These are phyloP conservation scores for Zaprionus obscuricornis DNA, from an alignment of 2,888 invertebrate species.

Conservation along the genomic window DNA sequence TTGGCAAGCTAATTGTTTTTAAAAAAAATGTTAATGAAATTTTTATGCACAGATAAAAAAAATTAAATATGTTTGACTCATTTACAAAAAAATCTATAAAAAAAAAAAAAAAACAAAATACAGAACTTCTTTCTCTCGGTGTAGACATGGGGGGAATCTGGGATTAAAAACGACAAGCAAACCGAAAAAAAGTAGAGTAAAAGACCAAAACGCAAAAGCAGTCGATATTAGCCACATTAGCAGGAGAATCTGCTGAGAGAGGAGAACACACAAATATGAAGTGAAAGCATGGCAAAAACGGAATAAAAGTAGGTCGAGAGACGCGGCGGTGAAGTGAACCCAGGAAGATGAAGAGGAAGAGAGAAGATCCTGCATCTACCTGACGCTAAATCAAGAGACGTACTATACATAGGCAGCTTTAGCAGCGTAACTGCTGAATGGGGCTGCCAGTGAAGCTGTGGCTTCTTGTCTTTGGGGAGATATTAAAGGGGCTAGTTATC, in stretches of 20 bases:
- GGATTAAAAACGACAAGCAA: slow-evolving; percentile 24
- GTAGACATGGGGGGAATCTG: no score
- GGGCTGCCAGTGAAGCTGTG: background rate
- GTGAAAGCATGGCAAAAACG: slow-evolving; percentile 49
- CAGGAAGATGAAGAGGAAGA: slow-evolving; percentile 7
- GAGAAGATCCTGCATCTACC: background rate
- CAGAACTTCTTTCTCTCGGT: no score
- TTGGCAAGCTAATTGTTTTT: no score
- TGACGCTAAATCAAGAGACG: slow-evolving; percentile 43
- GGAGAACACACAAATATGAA: slow-evolving; percentile 35
- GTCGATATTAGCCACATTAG: slow-evolving; percentile 32
- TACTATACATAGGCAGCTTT: no score
- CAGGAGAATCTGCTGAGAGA: no score
- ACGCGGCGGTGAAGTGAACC: no score
- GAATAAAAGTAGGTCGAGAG: slow-evolving; percentile 59
- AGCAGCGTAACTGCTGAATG: slow-evolving; percentile 5
- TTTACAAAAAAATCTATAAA: no score
- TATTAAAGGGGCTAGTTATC: background rate
- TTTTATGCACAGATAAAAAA: no score
- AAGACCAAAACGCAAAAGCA: slow-evolving; percentile 6
- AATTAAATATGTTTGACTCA: no score
- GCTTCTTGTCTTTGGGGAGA: background rate
- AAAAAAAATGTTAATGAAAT: no score
- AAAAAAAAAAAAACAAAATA: no score
- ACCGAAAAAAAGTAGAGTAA: slow-evolving; percentile 23